Evolutionary conservation across 2,888 invertebrate genomes (phyloP).

Genomic region (Anthophora plumipes): DNA sequence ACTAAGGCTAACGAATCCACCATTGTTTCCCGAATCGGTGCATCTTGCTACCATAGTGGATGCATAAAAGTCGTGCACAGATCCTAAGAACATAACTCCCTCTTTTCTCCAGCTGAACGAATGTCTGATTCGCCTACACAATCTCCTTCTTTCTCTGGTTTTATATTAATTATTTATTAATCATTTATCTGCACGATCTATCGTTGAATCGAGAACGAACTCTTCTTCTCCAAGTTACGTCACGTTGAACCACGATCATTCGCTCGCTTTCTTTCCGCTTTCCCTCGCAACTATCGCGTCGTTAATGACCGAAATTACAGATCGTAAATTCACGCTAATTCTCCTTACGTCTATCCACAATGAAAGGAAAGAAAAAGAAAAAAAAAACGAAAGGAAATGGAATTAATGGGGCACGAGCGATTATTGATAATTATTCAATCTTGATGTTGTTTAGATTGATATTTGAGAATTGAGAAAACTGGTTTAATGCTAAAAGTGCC

Average conservation of each 20-base stretch:
- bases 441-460: too few relatives aligned
- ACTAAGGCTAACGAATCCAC: constrained; percentile 39
- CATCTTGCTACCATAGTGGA: constrained; percentile 1
- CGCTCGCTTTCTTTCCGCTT: constrained; percentile 11
- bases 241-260: background rate
- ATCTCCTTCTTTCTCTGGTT: background rate
- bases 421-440: too few relatives aligned
- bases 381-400: too few relatives aligned
- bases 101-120: constrained; percentile 39
- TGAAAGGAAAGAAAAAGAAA: background rate
- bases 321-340: background rate
- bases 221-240: background rate
- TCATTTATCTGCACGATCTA: too few relatives aligned
- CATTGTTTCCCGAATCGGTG: constrained; percentile 44
- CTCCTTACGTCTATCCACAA: background rate
- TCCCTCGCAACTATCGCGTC: background rate
- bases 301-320: background rate
- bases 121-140: constrained; percentile 38
- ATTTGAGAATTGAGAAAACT: too few relatives aligned
- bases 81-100: background rate
- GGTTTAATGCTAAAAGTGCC: too few relatives aligned
- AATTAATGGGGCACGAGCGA: background rate
- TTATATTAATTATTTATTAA: background rate
- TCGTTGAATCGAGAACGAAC: too few relatives aligned
- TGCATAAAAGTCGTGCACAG: constrained; percentile 36